These are phyloP conservation scores for Epizoanthus stellaris DNA, from an alignment of 92 coral and sea anemone genomes.

Conservation along the genomic window DNA sequence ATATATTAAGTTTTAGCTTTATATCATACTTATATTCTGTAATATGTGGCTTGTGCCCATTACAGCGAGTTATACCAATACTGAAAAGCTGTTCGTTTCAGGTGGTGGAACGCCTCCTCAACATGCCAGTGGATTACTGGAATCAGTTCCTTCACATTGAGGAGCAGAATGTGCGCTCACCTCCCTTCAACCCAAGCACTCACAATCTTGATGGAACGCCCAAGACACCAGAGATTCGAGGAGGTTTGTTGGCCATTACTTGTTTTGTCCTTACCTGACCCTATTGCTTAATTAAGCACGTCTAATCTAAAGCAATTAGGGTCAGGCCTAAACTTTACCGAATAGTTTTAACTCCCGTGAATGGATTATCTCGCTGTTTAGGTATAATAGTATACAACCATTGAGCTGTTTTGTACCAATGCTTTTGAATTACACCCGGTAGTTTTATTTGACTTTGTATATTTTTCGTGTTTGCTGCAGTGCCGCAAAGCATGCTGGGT, in stretches of 20 bases:
- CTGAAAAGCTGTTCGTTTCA: slow-evolving; percentile 3
- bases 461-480: slow-evolving; percentile 49
- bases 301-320: too few relatives aligned
- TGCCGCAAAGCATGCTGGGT: slow-evolving; percentile 98
- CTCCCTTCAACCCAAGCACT: slow-evolving; percentile 91
- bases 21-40: too few relatives aligned
- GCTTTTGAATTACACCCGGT: background rate
- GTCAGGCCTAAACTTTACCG: too few relatives aligned
- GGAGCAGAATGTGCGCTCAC: slow-evolving; percentile 87
- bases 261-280: too few relatives aligned
- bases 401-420: background rate
- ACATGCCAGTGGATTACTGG: slow-evolving; percentile 97
- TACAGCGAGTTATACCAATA: background rate
- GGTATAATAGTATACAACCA: too few relatives aligned
- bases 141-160: slow-evolving; percentile 81
- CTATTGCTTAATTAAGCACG: too few relatives aligned
- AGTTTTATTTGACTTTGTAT: too few relatives aligned
- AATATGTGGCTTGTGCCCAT: too few relatives aligned
- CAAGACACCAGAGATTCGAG: slow-evolving; percentile 83
- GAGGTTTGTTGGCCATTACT: slow-evolving; percentile 50
- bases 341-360: too few relatives aligned
- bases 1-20: too few relatives aligned
- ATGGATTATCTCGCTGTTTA: background rate
- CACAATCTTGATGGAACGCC: slow-evolving; percentile 93
- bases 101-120: slow-evolving; percentile 79